phyloP scores from a whole-genome alignment of 2,888 invertebrate species.

The Lomographa bimaculata region DNA sequence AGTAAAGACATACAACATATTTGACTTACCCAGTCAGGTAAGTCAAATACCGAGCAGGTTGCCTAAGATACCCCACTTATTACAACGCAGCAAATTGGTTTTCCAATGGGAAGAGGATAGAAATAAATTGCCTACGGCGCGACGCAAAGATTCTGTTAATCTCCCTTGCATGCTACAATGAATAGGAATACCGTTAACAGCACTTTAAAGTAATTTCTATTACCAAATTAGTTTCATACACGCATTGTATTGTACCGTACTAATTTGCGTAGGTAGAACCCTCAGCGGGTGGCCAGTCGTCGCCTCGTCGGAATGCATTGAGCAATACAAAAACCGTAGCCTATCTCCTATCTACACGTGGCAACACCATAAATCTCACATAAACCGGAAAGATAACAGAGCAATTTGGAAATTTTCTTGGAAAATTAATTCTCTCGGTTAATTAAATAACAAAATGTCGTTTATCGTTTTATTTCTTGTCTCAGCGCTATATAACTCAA shows the following conservation, averaged over 20 bases:
- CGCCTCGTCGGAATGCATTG: constrained; percentile 18
- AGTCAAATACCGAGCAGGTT: too few species aligned
- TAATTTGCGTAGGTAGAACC: constrained; percentile 24
- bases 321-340: constrained; percentile 14
- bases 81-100: constrained; percentile 6
- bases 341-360: constrained; percentile 16
- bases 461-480: constrained; percentile 26
- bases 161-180: background rate
- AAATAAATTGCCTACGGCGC: constrained; percentile 4
- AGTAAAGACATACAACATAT: too few species aligned
- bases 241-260: constrained; percentile 19
- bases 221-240: constrained; percentile 20
- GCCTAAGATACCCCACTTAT: too few species aligned
- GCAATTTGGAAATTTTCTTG: constrained; percentile 12
- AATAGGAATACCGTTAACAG: constrained; percentile 6
- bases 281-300: constrained; percentile 16
- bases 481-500: constrained; percentile 31
- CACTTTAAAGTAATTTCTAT: constrained; percentile 17
- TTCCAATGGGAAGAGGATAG: background rate
- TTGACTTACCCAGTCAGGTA: too few species aligned
- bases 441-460: constrained; percentile 21
- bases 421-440: constrained; percentile 5
- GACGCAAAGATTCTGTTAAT: background rate
- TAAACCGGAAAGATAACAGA: constrained; percentile 21
- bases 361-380: constrained; percentile 17